Base-by-base conservation (phyloP, 2,797 vertebrate genomes). In the Myripristis murdjan region DNA sequence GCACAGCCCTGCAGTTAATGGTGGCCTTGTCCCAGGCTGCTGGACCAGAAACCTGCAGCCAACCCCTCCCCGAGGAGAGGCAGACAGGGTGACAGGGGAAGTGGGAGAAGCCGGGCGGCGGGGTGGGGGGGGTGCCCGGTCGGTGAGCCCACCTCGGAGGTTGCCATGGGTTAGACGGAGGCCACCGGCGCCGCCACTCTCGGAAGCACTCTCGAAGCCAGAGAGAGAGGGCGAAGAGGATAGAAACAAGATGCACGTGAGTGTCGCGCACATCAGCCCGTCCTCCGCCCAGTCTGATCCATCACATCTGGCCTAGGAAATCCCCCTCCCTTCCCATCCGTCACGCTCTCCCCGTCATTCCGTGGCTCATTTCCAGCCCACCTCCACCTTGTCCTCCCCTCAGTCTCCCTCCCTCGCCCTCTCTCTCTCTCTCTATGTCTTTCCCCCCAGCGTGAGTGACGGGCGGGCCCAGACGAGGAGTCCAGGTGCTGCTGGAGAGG, bases 1-100 rank as follows among this genome's bases (percentile, higher is more conserved):
- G 94, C 89, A 77, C 93, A 85, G 95, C 94, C 95, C 94, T 15
- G 84, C 95, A 98, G 97, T 98, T 99, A 98, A 98, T 98, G 97
- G 96, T 94, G 92, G 93, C 93, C 96, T 99, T 98, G 97, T 98
- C 94, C 94, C 57, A 86, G 93, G 77, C 93, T 88, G 91, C 90
- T 95, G 96, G 95, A 96, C 96, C 97, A 97, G 97, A 99, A 98
- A 96, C 90, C 92, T 92, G 79, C 84, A 79, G 79, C 75, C 86
- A n/a, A n/a, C n/a, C n/a, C n/a, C n/a, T 39, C 26, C 83, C 70
- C 74, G 33, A 20, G 73, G 85, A 89, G 15, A 1, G 64, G 70
- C 73, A 39, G 64, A 84, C 84, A 61, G 31, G 70, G 73, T 90
- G 93, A 94, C 93, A 89, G 82, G 89, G 87, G 83, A 90, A 86